Evolutionary conservation across 2,888 invertebrate species (phyloP).

Genomic region (Phengaris arion): DNA sequence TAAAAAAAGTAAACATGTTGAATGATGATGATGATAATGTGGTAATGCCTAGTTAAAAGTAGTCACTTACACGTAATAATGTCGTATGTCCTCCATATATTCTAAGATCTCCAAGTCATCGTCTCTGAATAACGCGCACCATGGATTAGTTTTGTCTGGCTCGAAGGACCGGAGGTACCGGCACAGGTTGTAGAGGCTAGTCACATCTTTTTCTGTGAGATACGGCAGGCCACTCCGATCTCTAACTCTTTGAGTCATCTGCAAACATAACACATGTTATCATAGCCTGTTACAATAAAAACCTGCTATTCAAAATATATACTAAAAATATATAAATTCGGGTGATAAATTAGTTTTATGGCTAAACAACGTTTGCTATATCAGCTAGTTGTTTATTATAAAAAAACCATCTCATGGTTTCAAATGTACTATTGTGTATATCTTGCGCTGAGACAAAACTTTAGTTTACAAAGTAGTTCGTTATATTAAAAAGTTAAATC

Average conservation of each 20-base stretch:
- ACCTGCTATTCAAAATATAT: no score
- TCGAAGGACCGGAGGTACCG: conserved; percentile 82
- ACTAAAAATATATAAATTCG: no score
- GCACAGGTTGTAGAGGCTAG: conserved; percentile 84
- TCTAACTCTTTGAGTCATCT: conserved; percentile 38
- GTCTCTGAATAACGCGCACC: conserved; percentile 84
- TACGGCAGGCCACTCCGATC: conserved; percentile 57
- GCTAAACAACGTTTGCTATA: no score
- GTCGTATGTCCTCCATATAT: conserved; percentile 83
- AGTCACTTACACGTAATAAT: conserved; percentile 60
- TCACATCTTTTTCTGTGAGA: conserved; percentile 55
- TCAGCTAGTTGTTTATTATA: no score
- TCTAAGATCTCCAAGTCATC: conserved; percentile 83
- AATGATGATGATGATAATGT: no score
- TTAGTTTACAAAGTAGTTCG: neutral
- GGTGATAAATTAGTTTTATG: no score
- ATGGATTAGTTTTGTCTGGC: conserved; percentile 68
- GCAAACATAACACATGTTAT: neutral
- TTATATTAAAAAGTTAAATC: no score
- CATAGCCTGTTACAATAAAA: neutral
- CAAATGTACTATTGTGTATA: no score
- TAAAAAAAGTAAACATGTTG: no score
- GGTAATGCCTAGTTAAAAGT: no score
- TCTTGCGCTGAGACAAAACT: no score
- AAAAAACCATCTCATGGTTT: no score